These are phyloP conservation scores for Montipora capitata DNA, from an alignment of 92 coral and sea anemone genomes.

Conservation along the genomic window DNA sequence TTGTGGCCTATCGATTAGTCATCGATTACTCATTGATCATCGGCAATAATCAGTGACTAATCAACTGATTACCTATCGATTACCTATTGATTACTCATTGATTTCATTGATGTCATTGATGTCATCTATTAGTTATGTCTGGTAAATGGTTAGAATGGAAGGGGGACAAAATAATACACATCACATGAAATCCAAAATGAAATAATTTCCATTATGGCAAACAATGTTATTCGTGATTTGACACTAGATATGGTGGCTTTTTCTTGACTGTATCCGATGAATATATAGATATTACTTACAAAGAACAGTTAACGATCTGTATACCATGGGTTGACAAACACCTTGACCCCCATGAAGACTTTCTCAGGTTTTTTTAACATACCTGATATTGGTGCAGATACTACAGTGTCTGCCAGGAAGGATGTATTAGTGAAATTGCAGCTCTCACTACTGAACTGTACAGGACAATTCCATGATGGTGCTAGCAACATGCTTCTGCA, in stretches of 20 bases:
- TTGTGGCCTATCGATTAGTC: too few species aligned
- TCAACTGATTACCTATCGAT: too few species aligned
- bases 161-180: slow-evolving; percentile 28
- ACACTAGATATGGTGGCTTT: background rate
- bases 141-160: background rate
- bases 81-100: too few species aligned
- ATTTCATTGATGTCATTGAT: too few species aligned
- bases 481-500: slow-evolving; percentile 70
- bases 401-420: background rate
- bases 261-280: background rate
- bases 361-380: slow-evolving; percentile 60
- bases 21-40: too few species aligned
- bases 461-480: slow-evolving; percentile 79
- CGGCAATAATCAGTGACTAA: too few species aligned
- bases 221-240: slow-evolving; percentile 34
- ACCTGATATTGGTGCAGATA: slow-evolving; percentile 34
- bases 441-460: slow-evolving; percentile 16
- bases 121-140: too few species aligned
- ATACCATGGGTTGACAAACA: slow-evolving; percentile 53
- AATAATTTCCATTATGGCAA: slow-evolving; percentile 31
- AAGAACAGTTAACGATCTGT: slow-evolving; percentile 67
- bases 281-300: slow-evolving; percentile 2
- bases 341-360: slow-evolving; percentile 53
- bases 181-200: background rate
- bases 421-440: slow-evolving; percentile 5